These are phyloP conservation scores for Hyperopisus bebe DNA, from an alignment of 2,113 vertebrate genomes.

Conservation along the genomic window DNA sequence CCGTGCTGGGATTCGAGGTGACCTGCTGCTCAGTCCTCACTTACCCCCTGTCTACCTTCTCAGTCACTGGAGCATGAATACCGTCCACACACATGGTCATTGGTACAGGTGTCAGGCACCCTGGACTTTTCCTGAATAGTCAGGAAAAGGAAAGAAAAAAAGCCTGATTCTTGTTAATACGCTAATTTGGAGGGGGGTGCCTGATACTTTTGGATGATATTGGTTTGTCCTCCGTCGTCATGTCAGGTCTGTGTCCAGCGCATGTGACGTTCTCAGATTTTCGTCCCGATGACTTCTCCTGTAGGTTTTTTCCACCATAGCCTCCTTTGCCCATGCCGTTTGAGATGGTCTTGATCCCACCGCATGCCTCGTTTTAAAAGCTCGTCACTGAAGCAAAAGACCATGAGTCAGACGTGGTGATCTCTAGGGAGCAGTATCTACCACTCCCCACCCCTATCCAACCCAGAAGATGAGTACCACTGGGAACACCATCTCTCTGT, in stretches of 20 bases:
- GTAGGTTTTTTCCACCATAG: not conserved
- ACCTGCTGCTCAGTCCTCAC: conserved; percentile 53
- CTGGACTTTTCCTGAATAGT: not conserved
- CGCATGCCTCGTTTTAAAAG: not conserved
- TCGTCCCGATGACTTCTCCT: not conserved
- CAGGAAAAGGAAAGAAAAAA: not conserved
- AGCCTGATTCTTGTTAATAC: not conserved
- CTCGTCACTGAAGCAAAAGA: conserved; percentile 7
- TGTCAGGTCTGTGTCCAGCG: not conserved
- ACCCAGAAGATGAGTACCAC: not conserved
- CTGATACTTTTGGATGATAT: not conserved
- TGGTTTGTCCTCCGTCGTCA: not conserved
- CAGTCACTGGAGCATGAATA: conserved; percentile 50
- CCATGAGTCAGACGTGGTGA: not conserved
- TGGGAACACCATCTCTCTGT: not conserved
- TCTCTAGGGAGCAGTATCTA: not conserved
- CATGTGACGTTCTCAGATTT: not conserved
- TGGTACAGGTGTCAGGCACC: not conserved
- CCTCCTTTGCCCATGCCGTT: not conserved
- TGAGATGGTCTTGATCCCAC: not conserved
- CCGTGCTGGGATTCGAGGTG: conserved; percentile 51
- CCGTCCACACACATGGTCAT: conserved; percentile 33
- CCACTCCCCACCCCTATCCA: not conserved
- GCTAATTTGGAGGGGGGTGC: not conserved
- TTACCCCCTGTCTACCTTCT: conserved; percentile 43